phyloP scores from a whole-genome alignment of 2,797 vertebrate species.

The Stomatorhinus walkeri region DNA sequence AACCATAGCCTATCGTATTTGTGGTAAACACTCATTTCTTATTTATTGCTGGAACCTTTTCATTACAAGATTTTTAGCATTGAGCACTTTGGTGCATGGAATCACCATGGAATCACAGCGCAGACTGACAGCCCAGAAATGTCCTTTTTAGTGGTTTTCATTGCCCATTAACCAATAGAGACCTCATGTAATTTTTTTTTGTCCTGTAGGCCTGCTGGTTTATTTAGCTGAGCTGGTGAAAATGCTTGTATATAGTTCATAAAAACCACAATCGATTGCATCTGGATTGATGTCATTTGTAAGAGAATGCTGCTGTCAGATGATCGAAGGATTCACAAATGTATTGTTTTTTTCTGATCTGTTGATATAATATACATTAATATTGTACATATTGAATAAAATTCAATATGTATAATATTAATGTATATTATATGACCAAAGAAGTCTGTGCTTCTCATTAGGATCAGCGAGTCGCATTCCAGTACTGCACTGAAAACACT shows the following conservation, averaged over 20 bases:
- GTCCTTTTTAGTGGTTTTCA: background rate
- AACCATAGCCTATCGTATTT: background rate
- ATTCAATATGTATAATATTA: background rate
- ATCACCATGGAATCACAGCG: background rate
- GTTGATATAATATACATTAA: background rate
- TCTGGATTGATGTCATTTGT: background rate
- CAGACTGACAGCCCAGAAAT: background rate
- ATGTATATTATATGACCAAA: background rate
- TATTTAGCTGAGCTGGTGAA: background rate
- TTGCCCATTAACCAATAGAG: background rate
- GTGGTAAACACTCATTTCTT: background rate
- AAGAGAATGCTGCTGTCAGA: background rate
- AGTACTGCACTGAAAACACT: background rate
- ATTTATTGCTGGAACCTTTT: background rate
- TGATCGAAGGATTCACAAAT: background rate
- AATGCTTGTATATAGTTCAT: background rate
- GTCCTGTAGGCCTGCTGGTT: background rate
- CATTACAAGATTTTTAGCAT: background rate
- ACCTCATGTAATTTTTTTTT: background rate
- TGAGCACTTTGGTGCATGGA: background rate
- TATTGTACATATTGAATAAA: background rate
- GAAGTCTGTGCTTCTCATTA: background rate
- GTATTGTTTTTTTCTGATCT: background rate
- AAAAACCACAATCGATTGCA: background rate
- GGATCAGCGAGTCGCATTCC: background rate